Percentiles rank a stretch among this genome's conserved stretches.
Evolutionary conservation across 1,140 invertebrate species (phyloP).

Genomic region (Monochamus saltuarius): DNA sequence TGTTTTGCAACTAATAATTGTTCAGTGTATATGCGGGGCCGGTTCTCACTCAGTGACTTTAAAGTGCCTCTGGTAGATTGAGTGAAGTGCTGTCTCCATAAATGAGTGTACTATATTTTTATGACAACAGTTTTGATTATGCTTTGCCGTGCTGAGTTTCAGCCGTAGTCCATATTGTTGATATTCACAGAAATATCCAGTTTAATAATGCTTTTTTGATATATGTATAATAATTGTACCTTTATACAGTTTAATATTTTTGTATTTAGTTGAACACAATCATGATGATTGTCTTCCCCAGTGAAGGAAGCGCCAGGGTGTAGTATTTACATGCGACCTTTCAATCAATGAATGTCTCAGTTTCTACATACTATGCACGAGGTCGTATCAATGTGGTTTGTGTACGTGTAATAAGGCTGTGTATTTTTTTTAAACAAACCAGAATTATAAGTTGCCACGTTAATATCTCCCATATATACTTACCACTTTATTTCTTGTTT

Average conservation of each 20-base stretch:
- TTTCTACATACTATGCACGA: conserved; percentile 46
- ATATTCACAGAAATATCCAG: conserved; percentile 48
- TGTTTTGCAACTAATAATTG: conserved; percentile 49
- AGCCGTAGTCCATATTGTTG: conserved; percentile 47
- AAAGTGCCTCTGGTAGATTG: conserved; percentile 53
- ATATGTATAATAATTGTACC: conserved; percentile 51
- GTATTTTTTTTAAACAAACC: conserved; percentile 45
- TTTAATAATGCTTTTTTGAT: conserved; percentile 51
- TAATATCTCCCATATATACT: neutral
- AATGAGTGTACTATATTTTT: conserved; percentile 51
- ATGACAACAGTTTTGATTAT: conserved; percentile 48
- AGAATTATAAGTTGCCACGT: conserved; percentile 28
- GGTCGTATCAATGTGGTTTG: conserved; percentile 49
- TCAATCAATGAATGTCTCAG: conserved; percentile 48
- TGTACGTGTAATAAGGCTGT: conserved; percentile 53
- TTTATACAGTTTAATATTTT: conserved; percentile 53
- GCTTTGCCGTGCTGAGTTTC: conserved; percentile 49
- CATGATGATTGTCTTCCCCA: conserved; percentile 52
- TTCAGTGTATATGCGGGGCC: conserved; percentile 49
- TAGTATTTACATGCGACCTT: conserved; percentile 51
- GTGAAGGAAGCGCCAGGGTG: conserved; percentile 50
- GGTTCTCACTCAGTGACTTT: conserved; percentile 50
- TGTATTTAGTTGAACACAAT: conserved; percentile 52
- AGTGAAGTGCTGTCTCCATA: conserved; percentile 47
- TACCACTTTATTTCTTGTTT: neutral